These are phyloP conservation scores for Andrena chrysosceles DNA, from an alignment of 2,888 invertebrate genomes.

Conservation along the genomic window DNA sequence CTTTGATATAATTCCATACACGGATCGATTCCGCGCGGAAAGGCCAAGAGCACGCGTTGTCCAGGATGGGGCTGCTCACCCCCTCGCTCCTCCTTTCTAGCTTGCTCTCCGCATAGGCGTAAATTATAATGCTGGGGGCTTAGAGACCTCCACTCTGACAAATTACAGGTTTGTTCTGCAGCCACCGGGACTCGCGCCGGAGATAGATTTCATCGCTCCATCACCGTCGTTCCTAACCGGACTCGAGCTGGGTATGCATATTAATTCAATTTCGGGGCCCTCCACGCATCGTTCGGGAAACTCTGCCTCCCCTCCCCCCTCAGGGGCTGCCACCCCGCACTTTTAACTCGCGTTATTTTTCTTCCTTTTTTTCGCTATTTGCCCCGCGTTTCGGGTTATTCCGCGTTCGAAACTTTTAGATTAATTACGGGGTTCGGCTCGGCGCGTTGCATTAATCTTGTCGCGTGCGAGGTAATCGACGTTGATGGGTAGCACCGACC, in stretches of 20 bases:
- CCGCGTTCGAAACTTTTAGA: slow-evolving; percentile 31
- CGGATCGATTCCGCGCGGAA: slow-evolving; percentile 68
- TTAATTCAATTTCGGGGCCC: slow-evolving; percentile 70
- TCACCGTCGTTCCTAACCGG: slow-evolving; percentile 68
- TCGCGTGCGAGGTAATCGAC: slow-evolving; percentile 24
- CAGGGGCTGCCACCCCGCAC: background rate
- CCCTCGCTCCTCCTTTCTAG: slow-evolving; percentile 61
- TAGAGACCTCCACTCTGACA: slow-evolving; percentile 72
- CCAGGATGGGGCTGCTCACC: slow-evolving; percentile 73
- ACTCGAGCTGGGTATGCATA: slow-evolving; percentile 68
- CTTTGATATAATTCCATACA: slow-evolving; percentile 57
- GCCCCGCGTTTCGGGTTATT: slow-evolving; percentile 4
- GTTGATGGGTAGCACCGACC: background rate
- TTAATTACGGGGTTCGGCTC: slow-evolving; percentile 21
- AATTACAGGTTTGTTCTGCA: slow-evolving; percentile 74
- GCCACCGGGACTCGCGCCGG: slow-evolving; percentile 62
- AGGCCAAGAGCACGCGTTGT: slow-evolving; percentile 55
- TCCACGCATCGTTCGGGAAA: slow-evolving; percentile 36
- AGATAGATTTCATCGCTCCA: slow-evolving; percentile 74
- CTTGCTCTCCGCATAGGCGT: slow-evolving; percentile 71
- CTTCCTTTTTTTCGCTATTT: background rate
- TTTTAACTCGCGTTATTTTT: background rate
- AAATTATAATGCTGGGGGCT: slow-evolving; percentile 74
- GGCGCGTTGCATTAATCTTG: slow-evolving; percentile 33
- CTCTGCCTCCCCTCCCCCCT: background rate